Evolutionary conservation across 2,888 invertebrate species (phyloP).

Genomic region (Coelopa pilipes): DNA sequence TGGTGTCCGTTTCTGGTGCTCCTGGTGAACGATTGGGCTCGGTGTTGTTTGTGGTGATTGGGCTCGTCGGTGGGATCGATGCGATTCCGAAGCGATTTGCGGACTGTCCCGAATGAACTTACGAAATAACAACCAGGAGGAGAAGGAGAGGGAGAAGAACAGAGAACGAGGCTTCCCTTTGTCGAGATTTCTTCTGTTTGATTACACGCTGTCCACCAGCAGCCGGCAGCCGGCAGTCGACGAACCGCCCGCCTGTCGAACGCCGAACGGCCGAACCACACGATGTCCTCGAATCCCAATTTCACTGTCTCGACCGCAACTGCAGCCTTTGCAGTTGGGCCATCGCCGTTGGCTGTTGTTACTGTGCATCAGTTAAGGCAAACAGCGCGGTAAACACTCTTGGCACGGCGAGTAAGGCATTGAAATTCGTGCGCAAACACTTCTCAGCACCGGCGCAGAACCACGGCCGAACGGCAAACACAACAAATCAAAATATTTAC

Average conservation of each 20-base stretch:
- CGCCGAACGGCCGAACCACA: conserved; percentile 17
- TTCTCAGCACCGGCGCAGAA: conserved; percentile 14
- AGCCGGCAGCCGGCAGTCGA: no score
- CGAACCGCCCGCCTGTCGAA: background rate
- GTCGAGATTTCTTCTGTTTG: conserved; percentile 18
- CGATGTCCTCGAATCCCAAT: conserved; percentile 27
- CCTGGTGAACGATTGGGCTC: conserved; percentile 25
- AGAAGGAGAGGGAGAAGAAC: background rate
- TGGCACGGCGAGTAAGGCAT: background rate
- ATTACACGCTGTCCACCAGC: conserved; percentile 9
- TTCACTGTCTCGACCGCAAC: background rate
- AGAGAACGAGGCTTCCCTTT: background rate
- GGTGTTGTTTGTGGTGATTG: no score
- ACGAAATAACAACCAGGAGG: background rate
- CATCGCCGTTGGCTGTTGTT: conserved; percentile 2
- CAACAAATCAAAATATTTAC: no score
- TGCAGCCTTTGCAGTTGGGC: background rate
- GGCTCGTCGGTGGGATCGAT: conserved; percentile 11
- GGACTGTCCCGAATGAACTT: background rate
- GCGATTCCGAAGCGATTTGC: background rate
- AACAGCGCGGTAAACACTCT: conserved; percentile 22
- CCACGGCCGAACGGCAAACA: no score
- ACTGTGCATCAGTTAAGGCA: conserved; percentile 24
- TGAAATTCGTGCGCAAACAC: conserved; percentile 11
- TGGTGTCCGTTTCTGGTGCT: no score